These are phyloP conservation scores for Hylaea fasciaria DNA, from an alignment of 2,888 invertebrate species.

Conservation along the genomic window DNA sequence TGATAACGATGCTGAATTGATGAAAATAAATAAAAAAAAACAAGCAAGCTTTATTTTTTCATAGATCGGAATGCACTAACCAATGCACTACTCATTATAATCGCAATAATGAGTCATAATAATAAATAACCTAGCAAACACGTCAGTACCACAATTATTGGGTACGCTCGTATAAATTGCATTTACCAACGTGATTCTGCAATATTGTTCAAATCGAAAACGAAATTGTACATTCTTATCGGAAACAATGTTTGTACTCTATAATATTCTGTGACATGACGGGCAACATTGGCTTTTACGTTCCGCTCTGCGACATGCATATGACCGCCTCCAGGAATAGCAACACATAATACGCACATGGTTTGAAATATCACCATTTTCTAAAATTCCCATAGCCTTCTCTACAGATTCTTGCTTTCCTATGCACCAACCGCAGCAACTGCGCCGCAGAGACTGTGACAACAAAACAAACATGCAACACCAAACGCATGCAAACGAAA, in stretches of 20 bases:
- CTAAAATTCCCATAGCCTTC: slow-evolving; percentile 61
- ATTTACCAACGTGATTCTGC: not conserved
- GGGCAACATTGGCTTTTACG: slow-evolving; percentile 5
- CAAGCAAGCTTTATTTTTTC: slow-evolving; percentile 10
- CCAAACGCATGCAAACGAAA: slow-evolving; percentile 69
- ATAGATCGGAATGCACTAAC: slow-evolving; percentile 10
- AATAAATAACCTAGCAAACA: not conserved
- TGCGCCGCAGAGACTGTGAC: slow-evolving; percentile 76
- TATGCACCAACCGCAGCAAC: slow-evolving; percentile 77
- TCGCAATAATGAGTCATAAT: not conserved
- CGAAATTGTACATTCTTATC: slow-evolving; percentile 6
- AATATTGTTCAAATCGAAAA: slow-evolving; percentile 7
- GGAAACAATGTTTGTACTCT: slow-evolving; percentile 4
- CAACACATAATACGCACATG: slow-evolving; percentile 68
- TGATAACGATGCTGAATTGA: not conserved
- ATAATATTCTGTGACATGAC: not conserved
- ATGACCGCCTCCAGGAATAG: slow-evolving; percentile 39
- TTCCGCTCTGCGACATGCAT: slow-evolving; percentile 38
- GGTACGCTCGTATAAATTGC: not conserved
- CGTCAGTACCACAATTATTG: not conserved
- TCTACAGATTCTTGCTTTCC: slow-evolving; percentile 63
- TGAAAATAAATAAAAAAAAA: slow-evolving; percentile 5
- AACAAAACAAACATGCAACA: slow-evolving; percentile 79
- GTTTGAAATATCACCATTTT: slow-evolving; percentile 59
- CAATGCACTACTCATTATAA: slow-evolving; percentile 4